Conservation (phyloP, 2,797 vertebrate genomes). For the Poecilia picta region DNA sequence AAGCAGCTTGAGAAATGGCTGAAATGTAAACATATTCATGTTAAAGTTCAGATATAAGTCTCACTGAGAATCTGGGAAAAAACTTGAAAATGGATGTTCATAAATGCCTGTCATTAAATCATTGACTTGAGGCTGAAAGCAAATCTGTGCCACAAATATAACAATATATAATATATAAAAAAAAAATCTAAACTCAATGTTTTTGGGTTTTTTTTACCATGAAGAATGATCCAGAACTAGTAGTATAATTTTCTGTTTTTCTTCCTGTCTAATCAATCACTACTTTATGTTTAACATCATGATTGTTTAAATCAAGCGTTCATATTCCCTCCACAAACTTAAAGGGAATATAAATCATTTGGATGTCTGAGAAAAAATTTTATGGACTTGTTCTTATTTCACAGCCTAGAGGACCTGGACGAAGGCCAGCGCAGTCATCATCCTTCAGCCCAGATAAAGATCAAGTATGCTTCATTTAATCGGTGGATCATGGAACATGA, state of each 20-base stretch:
- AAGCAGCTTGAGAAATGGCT: neutral
- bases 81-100: neutral
- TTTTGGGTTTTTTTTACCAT: neutral
- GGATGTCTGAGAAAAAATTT: conserved; percentile 21
- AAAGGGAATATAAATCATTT: conserved; percentile 16
- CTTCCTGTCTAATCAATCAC: neutral
- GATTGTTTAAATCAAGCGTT: conserved; percentile 6
- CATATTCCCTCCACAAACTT: conserved; percentile 7
- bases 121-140: neutral
- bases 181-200: too few relatives aligned
- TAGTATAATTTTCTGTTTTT: neutral
- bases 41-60: neutral
- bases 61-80: neutral
- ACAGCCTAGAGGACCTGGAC: conserved; percentile 51
- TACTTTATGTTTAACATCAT: neutral
- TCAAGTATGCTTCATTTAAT: conserved; percentile 75
- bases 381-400: conserved; percentile 40
- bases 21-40: neutral
- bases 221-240: neutral
- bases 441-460: conserved; percentile 72
- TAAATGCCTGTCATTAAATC: neutral
- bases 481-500: conserved; percentile 54
- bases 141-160: neutral
- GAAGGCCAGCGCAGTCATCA: conserved; percentile 63
- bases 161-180: neutral